Evolutionary conservation across 2,888 invertebrate species (phyloP), one percentile per base, ranked within the genome.

Genomic region (Hoplodrina blanda): DNA sequence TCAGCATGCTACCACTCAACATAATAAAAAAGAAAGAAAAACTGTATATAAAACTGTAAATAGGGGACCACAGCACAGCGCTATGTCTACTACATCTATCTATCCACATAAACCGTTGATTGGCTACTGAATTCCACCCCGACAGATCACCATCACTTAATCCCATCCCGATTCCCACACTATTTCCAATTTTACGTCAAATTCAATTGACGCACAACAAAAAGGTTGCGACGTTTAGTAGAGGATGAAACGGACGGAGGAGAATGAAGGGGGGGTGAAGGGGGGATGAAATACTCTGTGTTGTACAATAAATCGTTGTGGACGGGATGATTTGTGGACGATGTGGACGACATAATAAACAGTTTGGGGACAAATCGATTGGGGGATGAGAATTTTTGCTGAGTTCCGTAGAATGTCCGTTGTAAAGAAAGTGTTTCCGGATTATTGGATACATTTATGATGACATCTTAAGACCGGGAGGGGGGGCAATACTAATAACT

Each of bases 301-400:
- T 72, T 73, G 79, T 70, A 66, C 79, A 79, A 82, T 82, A 81
- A 82, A 82, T 82, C 67, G 30, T 67, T 59, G 64, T 46, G 57
- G 69, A 66, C 69, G 62, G 75, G 55, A 78, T 81, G 81, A 81
- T 79, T 82, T 81, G 80, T 81, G 73, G 63, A 25, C 69, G 56
- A 76, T 82, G 79, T 41, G 75, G 44, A 52, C 49, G 69, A 73
- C 76, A 79, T 82, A 76, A 79, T 82, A 82, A 79, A 67, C 73
- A 73, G 75, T 72, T 56, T 25, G 54, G 49, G 64, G 54, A 44
- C 62, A 50, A 30, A 62, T 74, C 70, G 67, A 78, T 69, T 54
- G 44, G 20, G 50, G 46, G 33, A 55, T 41, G 56, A 63, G 63
- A 57, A 69, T 55, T 67, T 25, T 52, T 19, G 64, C 53, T 17